Evolutionary conservation across 2,888 invertebrate species (phyloP).

Genomic region (Craniophora ligustri): DNA sequence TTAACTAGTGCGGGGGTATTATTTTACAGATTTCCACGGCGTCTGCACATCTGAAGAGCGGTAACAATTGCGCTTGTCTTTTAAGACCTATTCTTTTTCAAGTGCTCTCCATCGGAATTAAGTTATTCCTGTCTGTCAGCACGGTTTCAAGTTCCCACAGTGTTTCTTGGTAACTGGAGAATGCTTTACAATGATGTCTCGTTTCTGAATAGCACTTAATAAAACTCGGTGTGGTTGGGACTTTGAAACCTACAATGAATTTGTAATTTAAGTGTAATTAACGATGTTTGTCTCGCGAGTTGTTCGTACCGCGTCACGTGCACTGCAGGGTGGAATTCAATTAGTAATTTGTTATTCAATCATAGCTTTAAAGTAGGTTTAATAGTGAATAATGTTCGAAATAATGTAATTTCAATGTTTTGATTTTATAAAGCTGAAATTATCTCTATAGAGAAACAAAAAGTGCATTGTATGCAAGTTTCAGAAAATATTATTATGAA

Average conservation of each 20-base stretch:
- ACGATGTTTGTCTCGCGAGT: slow-evolving; percentile 37
- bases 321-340: slow-evolving; percentile 28
- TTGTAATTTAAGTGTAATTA: slow-evolving; percentile 49
- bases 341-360: slow-evolving; percentile 41
- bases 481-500: no score
- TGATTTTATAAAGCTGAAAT: not conserved
- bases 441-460: not conserved
- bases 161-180: slow-evolving; percentile 55
- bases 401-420: not conserved
- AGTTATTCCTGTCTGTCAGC: slow-evolving; percentile 70
- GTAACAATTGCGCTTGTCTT: slow-evolving; percentile 71
- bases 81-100: slow-evolving; percentile 74
- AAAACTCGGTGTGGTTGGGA: slow-evolving; percentile 46
- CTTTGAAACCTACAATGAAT: slow-evolving; percentile 45
- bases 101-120: slow-evolving; percentile 77
- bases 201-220: slow-evolving; percentile 52
- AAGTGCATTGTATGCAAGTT: no score
- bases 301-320: slow-evolving; percentile 35
- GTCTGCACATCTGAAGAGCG: slow-evolving; percentile 75
- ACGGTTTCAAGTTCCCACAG: slow-evolving; percentile 60
- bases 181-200: slow-evolving; percentile 48
- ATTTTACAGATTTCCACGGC: slow-evolving; percentile 81
- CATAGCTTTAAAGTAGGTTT: slow-evolving; percentile 18
- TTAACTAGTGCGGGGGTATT: slow-evolving; percentile 76
- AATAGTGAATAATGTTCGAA: slow-evolving; percentile 7